A percentile compares a stretch with the other conserved stretches of the same genome.
Evolutionary conservation across 2,113 vertebrate genomes (phyloP).

Genomic region (Cavia aperea): DNA sequence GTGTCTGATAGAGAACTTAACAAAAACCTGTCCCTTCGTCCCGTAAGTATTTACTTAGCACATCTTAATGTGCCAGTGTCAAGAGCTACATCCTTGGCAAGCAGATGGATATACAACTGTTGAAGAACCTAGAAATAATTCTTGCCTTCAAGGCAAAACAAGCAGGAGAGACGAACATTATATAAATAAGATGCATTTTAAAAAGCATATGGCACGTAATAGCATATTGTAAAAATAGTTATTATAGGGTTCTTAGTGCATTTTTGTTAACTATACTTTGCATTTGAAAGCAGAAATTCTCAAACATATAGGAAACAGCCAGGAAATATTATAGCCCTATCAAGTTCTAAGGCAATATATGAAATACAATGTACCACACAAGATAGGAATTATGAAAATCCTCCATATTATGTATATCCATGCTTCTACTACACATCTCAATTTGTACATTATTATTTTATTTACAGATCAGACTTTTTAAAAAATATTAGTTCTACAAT

Average conservation of each 20-base stretch:
- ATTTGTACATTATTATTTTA: background rate
- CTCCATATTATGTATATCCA: background rate
- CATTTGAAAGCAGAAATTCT: slow-evolving; percentile 1
- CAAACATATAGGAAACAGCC: background rate
- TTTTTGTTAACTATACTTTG: slow-evolving; percentile 1
- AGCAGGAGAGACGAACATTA: background rate
- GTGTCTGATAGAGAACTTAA: background rate
- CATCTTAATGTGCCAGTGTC: background rate
- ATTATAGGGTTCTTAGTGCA: background rate
- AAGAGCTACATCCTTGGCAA: background rate
- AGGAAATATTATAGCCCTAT: background rate
- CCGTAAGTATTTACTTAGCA: background rate
- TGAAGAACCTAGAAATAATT: background rate
- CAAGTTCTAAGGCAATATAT: background rate
- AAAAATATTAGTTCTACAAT: slow-evolving; percentile 2
- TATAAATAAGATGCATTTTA: background rate
- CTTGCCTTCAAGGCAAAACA: slow-evolving; percentile 1
- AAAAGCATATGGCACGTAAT: background rate
- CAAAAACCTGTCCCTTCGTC: background rate
- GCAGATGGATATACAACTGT: no score
- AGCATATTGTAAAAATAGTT: slow-evolving; percentile 9
- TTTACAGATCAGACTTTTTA: background rate
- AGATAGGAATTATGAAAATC: background rate
- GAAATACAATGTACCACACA: background rate
- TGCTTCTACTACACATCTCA: background rate